Evolutionary conservation across 37 sponge, comb jelly and placozoan species (phyloP), one percentile per base, ranked within the genome.

Genomic region (Diacarnus erythraeanus): DNA sequence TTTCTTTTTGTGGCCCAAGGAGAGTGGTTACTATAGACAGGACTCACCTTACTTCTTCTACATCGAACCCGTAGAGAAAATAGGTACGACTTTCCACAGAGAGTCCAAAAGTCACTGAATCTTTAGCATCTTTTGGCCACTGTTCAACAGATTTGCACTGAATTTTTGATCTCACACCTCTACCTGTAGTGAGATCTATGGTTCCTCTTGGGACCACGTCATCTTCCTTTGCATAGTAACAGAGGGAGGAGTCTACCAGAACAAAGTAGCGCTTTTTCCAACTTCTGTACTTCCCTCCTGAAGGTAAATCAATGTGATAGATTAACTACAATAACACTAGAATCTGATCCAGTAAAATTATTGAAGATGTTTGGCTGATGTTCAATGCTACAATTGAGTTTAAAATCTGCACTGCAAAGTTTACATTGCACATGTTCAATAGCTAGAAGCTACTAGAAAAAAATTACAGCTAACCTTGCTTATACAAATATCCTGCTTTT

Each of bases 181-280:
- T 68, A 2, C 80, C 87, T 1, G 27, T 42, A 0, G 21, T 78
- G 22, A 91, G 70, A 56, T 91, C 87, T 35, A 91, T 91, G 22
- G 25, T 64, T 21, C 80, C 80, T 42, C 77, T 86, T 4, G 87
- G 87, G 0, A n/a, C 41, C 6, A 27, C 33, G 40, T 86, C 83
- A 21, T 22, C 63, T 54, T 91, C 64, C n/a, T 36, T 82, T 18
- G 42, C 69, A 41, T 78, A 91, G 80, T 91, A 91, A 4, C 40
- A 23, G 33, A 91, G 69, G 2, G 67, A 41, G 8, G 69, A 30
- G 8, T 76, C 80, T 23, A 33, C 61, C 43, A 91, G 74, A 12
- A 79, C 75, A 54, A 86, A 91, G 29, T 82, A 81, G 42, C 91
- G 64, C 59, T 78, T 82, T 66, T 91, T 86, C 91, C 91, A 91